Base-by-base conservation (phyloP, 2,888 invertebrate species). In the Drosophila lutescens region DNA sequence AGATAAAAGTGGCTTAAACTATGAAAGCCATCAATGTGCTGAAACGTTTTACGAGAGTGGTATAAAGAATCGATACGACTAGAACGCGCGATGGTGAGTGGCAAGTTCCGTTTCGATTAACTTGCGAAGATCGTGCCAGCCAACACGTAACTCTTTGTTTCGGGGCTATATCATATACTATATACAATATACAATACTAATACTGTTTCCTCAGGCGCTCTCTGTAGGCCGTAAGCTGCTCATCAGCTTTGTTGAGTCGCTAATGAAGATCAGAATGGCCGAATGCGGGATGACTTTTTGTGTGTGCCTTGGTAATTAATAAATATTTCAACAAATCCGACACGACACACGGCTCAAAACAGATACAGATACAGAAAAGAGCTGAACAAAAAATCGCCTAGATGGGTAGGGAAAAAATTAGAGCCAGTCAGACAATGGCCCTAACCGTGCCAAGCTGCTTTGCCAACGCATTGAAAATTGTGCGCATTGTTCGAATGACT, bases 391-490 rank as follows among this genome's bases (percentile, higher is more conserved):
- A 12, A 51, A 38, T 30, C 9, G 57, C 12, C 30, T 20, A 47
- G 58, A 63, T 63, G 62, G 59, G 59, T 34, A 30, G 15, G 47
- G 30, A 46, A 58, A 57, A 66, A 66, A 66, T 66, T 66, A 66
- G 66, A 66, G 66, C 53, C 65, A 23, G n/a, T 10, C 66, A 63
- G 63, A 66, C 66, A 66, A 66, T 66, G 63, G 66, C 23, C 38
- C 46, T 23, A 23, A 59, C 58, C 62, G 44, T 15, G 63, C 53
- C 63, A 56, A 75, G 50, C 68, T 58, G 80, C 79, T 77, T 75
- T 67, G 74, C 49, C 71, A 84, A 77, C 79, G 81, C 77, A 70
- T 77, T 77, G 72, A 75, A 79, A 73, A 77, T 77, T 79, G 79
- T 72, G 69, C 58, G 69, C 79, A 79, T 84, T 77, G 79, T 84